phyloP scores from a whole-genome alignment of 2,797 vertebrate species.

The Xenopus petersii region DNA sequence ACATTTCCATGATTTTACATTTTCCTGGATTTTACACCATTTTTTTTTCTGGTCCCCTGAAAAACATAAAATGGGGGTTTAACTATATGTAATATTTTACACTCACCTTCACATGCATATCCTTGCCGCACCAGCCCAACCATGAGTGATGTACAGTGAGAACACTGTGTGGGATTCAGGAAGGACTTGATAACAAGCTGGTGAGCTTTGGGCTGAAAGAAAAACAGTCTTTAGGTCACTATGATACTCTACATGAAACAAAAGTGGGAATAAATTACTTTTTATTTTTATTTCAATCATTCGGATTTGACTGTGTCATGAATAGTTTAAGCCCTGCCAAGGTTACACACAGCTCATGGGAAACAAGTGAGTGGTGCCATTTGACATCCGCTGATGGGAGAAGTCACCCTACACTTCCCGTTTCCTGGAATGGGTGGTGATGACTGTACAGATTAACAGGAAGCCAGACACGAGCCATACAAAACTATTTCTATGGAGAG shows the following conservation, averaged over 20 bases:
- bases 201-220: slow-evolving; percentile 87
- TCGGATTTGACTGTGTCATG: no score
- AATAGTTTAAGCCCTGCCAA: not conserved
- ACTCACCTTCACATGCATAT: slow-evolving; percentile 90
- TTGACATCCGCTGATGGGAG: not conserved
- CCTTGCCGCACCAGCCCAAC: slow-evolving; percentile 92
- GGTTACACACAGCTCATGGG: slow-evolving; percentile 7
- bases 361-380: slow-evolving; percentile 1
- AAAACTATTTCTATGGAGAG: not conserved
- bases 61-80: no score
- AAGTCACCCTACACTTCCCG: not conserved
- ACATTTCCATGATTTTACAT: no score
- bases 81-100: not conserved
- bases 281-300: no score
- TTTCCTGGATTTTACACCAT: no score
- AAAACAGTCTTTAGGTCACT: slow-evolving; percentile 12
- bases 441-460: slow-evolving; percentile 3
- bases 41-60: no score
- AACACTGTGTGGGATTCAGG: slow-evolving; percentile 89
- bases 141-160: slow-evolving; percentile 95
- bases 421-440: not conserved
- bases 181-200: slow-evolving; percentile 93
- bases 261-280: not conserved
- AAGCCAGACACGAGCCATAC: slow-evolving; percentile 5
- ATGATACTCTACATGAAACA: not conserved